phyloP scores from a whole-genome alignment of 2,888 invertebrate genomes.

The Patella pellucida region DNA sequence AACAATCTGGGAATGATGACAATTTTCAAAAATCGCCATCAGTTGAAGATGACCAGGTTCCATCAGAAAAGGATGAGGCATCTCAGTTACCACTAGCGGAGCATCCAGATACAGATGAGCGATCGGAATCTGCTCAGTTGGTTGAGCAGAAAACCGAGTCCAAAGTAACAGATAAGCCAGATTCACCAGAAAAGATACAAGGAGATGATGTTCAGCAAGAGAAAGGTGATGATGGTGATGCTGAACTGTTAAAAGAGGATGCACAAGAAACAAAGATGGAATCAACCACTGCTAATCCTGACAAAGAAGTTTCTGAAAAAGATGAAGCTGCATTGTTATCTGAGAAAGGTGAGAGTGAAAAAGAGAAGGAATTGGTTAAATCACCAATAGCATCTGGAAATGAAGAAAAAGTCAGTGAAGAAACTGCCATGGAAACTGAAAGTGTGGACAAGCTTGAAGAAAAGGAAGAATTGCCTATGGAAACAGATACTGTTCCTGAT shows the following conservation, averaged over 20 bases:
- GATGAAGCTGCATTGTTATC: not conserved
- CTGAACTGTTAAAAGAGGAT: not conserved
- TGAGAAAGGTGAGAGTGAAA: conserved; percentile 15
- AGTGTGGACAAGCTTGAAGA: not conserved
- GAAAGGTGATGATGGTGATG: not conserved
- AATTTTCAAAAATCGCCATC: not conserved
- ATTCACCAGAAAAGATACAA: not conserved
- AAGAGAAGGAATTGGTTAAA: conserved; percentile 17
- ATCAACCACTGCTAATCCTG: too few species aligned
- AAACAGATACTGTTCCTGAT: conserved; percentile 15
- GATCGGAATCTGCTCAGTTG: not conserved
- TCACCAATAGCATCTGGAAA: not conserved
- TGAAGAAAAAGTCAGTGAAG: conserved; percentile 3
- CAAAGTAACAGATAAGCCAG: not conserved
- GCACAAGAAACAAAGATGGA: too few species aligned
- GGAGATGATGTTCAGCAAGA: too few species aligned
- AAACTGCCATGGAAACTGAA: not conserved
- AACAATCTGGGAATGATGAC: not conserved
- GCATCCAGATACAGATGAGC: not conserved
- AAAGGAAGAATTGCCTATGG: conserved; percentile 7
- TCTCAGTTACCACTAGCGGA: not conserved
- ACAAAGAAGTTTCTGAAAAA: too few species aligned
- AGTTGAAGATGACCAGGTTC: not conserved
- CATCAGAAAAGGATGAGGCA: not conserved
- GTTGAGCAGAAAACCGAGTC: not conserved